Evolutionary conservation across 2,888 invertebrate species (phyloP), one percentile per base, ranked within the genome.

Genomic region (Lepidochitona cinerea): DNA sequence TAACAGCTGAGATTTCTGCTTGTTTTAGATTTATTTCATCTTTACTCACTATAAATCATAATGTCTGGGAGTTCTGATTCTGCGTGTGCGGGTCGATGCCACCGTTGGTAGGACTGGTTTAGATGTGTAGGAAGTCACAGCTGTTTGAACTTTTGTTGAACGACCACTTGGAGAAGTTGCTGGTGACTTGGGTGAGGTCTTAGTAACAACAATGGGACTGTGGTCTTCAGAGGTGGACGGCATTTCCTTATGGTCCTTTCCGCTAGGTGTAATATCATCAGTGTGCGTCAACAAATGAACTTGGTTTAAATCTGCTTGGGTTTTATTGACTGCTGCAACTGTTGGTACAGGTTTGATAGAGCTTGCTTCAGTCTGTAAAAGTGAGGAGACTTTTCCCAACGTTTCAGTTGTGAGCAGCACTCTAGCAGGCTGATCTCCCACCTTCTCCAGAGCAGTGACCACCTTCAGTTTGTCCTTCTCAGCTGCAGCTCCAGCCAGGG

Each of bases 1-100:
- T n/a, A n/a, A n/a, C n/a, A n/a, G n/a, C n/a, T n/a, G n/a, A n/a
- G n/a, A n/a, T n/a, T n/a, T n/a, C n/a, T n/a, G n/a, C n/a, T n/a
- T n/a, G n/a, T n/a, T n/a, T n/a, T n/a, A n/a, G n/a, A n/a, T n/a
- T n/a, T n/a, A n/a, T n/a, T n/a, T n/a, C n/a, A n/a, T n/a, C n/a
- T n/a, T n/a, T n/a, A n/a, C 41, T 41, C 9, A 14, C 77, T 72
- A 88, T 66, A 87, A 74, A 67, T 89, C 88, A 75, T 87, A 89
- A 72, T 89, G 87, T 76, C 86, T 88, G 0, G 89, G 89, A 9
- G 87, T 87, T 67, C 83, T 81, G 37, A 89, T 88, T 66, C 85
- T 77, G 26, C 89, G 75, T 33, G 88, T 89, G 41, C 89, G 75
- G 18, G 88, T 88, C 9, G 88, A 79, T 9, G 87, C 85, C 1